Conservation (phyloP, 2,888 invertebrate genomes). For the Rambutsinella grinnellia region DNA sequence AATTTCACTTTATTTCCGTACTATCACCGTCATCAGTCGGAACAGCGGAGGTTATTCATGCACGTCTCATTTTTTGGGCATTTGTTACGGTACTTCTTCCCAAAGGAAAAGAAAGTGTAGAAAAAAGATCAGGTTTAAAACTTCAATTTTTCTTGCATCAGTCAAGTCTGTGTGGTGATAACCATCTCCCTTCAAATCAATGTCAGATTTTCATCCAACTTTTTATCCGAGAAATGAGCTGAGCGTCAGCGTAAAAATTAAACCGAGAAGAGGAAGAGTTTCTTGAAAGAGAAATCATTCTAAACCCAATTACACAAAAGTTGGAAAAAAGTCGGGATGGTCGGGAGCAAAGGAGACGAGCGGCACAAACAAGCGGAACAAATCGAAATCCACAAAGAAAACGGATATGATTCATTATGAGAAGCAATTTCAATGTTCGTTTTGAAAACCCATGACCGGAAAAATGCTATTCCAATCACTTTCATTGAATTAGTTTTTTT, state of each 20-base stretch:
- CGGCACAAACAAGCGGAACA: constrained; percentile 44
- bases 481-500: background rate
- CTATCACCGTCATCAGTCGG: background rate
- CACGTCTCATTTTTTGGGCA: constrained; percentile 24
- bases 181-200: background rate
- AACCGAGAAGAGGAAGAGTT: constrained; percentile 11
- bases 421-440: too few species aligned
- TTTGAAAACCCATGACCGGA: constrained; percentile 2
- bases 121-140: too few species aligned
- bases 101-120: background rate
- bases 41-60: background rate
- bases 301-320: background rate
- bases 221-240: constrained; percentile 33
- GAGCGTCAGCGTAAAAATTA: constrained; percentile 40
- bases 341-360: constrained; percentile 11
- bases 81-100: constrained; percentile 22
- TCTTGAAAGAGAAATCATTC: constrained; percentile 3
- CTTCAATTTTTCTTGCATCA: too few species aligned
- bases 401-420: too few species aligned
- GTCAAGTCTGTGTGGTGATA: background rate
- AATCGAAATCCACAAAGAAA: constrained; percentile 30
- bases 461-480: background rate
- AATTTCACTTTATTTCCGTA: background rate
- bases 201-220: background rate
- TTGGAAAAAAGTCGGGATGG: background rate